A percentile compares a stretch with the other conserved stretches of the same genome.
These are phyloP conservation scores for Cochlearius cochlearius DNA, from an alignment of 2,113 vertebrate genomes.

Conservation along the genomic window DNA sequence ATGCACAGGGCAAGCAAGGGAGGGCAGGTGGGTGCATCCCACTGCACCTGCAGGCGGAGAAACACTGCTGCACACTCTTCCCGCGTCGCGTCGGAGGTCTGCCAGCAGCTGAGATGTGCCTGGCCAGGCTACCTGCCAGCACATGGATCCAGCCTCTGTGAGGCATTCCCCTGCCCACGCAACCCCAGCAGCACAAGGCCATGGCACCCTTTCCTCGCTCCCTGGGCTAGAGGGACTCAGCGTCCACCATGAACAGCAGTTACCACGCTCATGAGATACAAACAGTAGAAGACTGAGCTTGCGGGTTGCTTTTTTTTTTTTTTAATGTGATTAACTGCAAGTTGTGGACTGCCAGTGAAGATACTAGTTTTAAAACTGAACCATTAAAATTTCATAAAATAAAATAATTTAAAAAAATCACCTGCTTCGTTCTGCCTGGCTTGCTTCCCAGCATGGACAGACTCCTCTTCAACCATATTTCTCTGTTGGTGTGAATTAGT, in stretches of 20 bases:
- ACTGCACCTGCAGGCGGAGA: too few relatives aligned
- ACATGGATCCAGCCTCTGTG: accelerated
- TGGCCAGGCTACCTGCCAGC: not conserved
- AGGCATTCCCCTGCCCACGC: not conserved
- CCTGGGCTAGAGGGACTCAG: too few relatives aligned
- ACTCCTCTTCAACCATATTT: not conserved
- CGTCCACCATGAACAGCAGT: accelerated
- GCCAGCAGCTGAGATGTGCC: not conserved
- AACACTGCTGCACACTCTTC: not conserved
- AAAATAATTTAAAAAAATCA: not conserved
- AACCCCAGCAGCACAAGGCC: not conserved
- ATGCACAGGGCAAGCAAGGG: accelerated
- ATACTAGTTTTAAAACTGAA: not conserved
- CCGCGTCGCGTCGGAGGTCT: accelerated
- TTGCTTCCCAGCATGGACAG: not conserved
- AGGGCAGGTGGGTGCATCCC: not conserved
- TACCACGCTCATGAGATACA: not conserved
- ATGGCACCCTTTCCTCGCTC: accelerated
- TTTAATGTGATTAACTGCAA: not conserved
- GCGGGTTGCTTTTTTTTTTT: not conserved
- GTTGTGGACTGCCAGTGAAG: not conserved
- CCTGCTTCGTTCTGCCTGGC: not conserved
- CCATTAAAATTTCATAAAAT: not conserved
- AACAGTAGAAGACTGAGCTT: not conserved
- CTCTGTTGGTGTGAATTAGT: not conserved